Base-by-base conservation (phyloP, 2,797 vertebrate genomes). In the Pitangus sulphuratus region DNA sequence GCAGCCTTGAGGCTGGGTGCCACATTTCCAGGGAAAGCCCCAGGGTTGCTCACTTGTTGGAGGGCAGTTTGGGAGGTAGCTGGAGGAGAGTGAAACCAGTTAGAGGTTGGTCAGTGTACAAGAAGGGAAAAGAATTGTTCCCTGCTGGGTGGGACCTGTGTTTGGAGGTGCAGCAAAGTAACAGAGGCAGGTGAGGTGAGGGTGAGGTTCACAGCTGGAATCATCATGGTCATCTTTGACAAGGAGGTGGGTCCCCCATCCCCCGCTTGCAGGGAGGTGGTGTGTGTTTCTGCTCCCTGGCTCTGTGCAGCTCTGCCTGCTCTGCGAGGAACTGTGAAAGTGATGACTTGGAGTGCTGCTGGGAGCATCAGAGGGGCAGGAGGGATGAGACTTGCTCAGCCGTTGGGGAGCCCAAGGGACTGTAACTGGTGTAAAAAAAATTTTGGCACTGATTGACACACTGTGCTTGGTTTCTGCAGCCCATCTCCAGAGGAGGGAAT, bases 401-500 rank as follows among this genome's bases (percentile, higher is more conserved):
- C 54, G 54, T 35, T 37, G 25, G 17, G 2, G 0, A 90, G 20
- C 47, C n/a, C 15, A 24, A 5, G 45, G 39, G 35, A 47, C n/a
- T 0, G 0, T 66, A 42, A 31, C 4, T 54, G 62, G 5, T 12
- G 15, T 30, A 4, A 28, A n/a, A 42, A 30, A 39, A 24, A 1
- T 57, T 78, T 22, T 65, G 40, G n/a, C 24, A n/a, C 70, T 78
- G 69, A 86, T 60, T 82, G 86, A 95, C 28, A 19, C 4, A 1
- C 64, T 96, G 74, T 83, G 51, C 33, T 96, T 94, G 72, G 24
- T 40, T 96, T 84, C 79, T 66, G 42, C 97, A 99, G 99, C 97
- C 99, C 99, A 1, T 99, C 99, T 98, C 99, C 99, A 25, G 99
- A 99, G 95, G 99, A 99, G 97, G 99, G 99, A 96, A 99, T 99